Percentiles rank a stretch among this genome's conserved stretches.
Conservation (phyloP, 1,140 invertebrate genomes). For the Rhopalosiphum padi region DNA sequence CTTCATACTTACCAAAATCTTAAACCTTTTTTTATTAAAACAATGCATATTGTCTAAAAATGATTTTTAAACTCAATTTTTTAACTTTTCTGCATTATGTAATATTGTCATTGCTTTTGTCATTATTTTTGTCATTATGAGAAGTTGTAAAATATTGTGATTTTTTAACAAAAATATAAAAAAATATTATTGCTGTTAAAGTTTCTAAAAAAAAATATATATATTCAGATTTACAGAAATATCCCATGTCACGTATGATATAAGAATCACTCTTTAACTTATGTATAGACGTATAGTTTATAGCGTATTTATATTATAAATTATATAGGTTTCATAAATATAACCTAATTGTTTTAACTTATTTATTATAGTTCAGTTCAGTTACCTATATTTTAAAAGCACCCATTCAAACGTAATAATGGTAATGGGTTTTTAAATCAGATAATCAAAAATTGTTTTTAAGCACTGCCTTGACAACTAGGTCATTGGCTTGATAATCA, state of each 20-base stretch:
- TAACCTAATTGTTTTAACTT: conserved; percentile 10
- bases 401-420: conserved; percentile 13
- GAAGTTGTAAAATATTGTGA: not conserved
- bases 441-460: conserved; percentile 43
- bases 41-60: not conserved
- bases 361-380: conserved; percentile 37
- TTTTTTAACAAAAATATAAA: not conserved
- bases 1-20: not conserved
- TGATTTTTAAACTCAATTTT: not conserved
- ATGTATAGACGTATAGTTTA: not conserved
- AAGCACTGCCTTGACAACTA: not conserved
- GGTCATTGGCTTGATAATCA: conserved; percentile 41
- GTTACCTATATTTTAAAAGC: conserved; percentile 36
- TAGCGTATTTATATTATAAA: conserved; percentile 3
- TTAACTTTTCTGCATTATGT: not conserved
- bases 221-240: not conserved
- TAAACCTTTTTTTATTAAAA: not conserved
- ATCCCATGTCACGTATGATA: not conserved
- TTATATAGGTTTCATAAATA: not conserved
- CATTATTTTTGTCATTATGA: not conserved
- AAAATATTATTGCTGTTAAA: not conserved
- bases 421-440: conserved; percentile 37
- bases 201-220: not conserved
- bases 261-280: not conserved
- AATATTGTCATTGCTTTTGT: not conserved